A percentile compares a stretch with the other conserved stretches of the same genome.
phyloP scores from a whole-genome alignment of 2,113 vertebrate genomes.

The Cyanoliseus patagonus region DNA sequence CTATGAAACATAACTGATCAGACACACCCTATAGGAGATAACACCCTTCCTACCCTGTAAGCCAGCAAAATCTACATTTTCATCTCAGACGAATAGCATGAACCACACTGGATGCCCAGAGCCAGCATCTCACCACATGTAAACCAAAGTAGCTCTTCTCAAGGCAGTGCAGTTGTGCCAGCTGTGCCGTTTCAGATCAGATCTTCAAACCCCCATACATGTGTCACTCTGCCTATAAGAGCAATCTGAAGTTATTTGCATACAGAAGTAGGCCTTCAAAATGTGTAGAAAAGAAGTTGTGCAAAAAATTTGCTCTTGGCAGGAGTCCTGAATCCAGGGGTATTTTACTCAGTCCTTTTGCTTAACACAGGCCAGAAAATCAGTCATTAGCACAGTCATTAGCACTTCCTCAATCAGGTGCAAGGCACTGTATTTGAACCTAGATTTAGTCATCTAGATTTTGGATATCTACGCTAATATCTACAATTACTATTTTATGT shows the following conservation, averaged over 20 bases:
- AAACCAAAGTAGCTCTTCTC: slow-evolving; percentile 2
- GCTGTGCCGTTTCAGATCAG: background rate
- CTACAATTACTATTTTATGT: background rate
- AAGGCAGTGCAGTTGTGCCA: background rate
- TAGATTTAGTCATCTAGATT: background rate
- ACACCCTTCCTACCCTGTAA: slow-evolving; percentile 34
- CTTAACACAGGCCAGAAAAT: background rate
- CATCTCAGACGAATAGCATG: background rate
- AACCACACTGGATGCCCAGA: background rate
- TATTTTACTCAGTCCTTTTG: background rate
- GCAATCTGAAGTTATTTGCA: background rate
- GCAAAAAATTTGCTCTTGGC: background rate
- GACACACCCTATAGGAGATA: slow-evolving; percentile 28
- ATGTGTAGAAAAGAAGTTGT: background rate
- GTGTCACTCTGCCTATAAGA: background rate
- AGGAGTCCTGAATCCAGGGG: background rate
- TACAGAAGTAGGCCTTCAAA: background rate
- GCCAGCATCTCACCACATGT: slow-evolving; percentile 1
- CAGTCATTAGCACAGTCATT: background rate
- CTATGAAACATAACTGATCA: slow-evolving; percentile 3
- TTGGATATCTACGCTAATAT: background rate
- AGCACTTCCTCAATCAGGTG: background rate
- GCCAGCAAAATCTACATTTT: slow-evolving; percentile 5
- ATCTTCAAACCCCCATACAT: slow-evolving; percentile 4
- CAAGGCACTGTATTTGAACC: background rate